A percentile compares a stretch with the other conserved stretches of the same genome.
These are phyloP conservation scores for Phalanger gymnotis DNA, from an alignment of 2,797 vertebrate genomes.

Conservation along the genomic window DNA sequence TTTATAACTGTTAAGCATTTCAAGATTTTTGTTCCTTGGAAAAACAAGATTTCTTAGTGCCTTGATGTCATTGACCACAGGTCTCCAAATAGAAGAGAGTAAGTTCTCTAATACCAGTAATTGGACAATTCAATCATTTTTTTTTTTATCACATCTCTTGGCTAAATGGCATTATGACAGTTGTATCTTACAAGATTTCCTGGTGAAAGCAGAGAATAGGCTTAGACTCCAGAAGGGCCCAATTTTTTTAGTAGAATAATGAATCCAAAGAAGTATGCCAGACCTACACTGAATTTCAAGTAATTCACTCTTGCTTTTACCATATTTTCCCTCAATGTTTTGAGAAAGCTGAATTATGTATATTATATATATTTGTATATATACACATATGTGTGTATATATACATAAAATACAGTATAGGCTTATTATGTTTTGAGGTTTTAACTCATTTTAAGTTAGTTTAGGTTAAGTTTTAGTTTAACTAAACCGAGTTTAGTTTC, in stretches of 20 bases:
- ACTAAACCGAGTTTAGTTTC: conserved; percentile 6
- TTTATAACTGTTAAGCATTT: not conserved
- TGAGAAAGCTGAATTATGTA: not conserved
- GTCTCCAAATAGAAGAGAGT: conserved; percentile 12
- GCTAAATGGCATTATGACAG: conserved; percentile 7
- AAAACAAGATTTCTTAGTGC: not conserved
- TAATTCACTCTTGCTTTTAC: not conserved
- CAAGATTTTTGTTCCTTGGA: not conserved
- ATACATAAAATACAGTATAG: not conserved
- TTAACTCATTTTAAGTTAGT: not conserved
- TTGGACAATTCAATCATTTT: not conserved
- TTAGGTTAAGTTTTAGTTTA: not conserved
- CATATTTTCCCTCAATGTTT: not conserved
- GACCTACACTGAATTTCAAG: not conserved
- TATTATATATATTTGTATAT: not conserved
- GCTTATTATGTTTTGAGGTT: not conserved
- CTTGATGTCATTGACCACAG: not conserved
- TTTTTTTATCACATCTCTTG: not conserved
- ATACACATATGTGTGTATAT: not conserved
- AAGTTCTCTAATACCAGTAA: not conserved
- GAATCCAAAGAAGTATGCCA: not conserved
- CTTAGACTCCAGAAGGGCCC: not conserved
- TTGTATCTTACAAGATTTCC: not conserved
- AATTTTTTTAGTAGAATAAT: not conserved
- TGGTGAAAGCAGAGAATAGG: not conserved